phyloP scores from a whole-genome alignment of 92 coral and sea anemone genomes.

The Paragorgia papillata region DNA sequence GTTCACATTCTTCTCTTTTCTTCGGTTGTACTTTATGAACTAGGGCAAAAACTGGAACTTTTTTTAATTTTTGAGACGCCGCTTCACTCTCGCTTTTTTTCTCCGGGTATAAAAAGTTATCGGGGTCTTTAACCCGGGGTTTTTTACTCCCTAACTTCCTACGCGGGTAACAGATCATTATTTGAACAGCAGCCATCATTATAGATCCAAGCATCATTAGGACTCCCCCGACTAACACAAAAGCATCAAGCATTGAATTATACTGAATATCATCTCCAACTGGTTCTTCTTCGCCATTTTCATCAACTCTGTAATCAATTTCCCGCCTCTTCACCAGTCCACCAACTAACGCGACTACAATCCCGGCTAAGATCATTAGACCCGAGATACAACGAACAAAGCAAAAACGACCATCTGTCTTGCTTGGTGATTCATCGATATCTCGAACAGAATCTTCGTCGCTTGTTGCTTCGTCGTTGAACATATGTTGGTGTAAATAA shows the following conservation, averaged over 20 bases:
- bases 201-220: constrained; percentile 81
- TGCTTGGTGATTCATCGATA: constrained; percentile 80
- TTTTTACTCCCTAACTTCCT: constrained; percentile 34
- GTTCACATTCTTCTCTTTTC: constrained; percentile 36
- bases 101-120: constrained; percentile 45
- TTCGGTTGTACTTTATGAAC: constrained; percentile 93
- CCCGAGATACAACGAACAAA: constrained; percentile 69
- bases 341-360: constrained; percentile 90
- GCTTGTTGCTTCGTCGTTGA: constrained; percentile 73
- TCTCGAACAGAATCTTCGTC: constrained; percentile 73
- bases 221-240: constrained; percentile 83
- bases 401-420: constrained; percentile 77
- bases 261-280: constrained; percentile 73
- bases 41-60: constrained; percentile 93
- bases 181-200: constrained; percentile 74
- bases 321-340: constrained; percentile 82
- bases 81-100: constrained; percentile 51
- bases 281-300: constrained; percentile 75
- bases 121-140: constrained; percentile 51
- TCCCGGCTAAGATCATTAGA: constrained; percentile 75
- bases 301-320: constrained; percentile 75
- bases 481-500: constrained; percentile 97
- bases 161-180: constrained; percentile 50
- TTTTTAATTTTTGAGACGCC: constrained; percentile 63
- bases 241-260: constrained; percentile 87